Evolutionary conservation across 2,888 invertebrate species (phyloP).

Genomic region (Syritta pipiens): DNA sequence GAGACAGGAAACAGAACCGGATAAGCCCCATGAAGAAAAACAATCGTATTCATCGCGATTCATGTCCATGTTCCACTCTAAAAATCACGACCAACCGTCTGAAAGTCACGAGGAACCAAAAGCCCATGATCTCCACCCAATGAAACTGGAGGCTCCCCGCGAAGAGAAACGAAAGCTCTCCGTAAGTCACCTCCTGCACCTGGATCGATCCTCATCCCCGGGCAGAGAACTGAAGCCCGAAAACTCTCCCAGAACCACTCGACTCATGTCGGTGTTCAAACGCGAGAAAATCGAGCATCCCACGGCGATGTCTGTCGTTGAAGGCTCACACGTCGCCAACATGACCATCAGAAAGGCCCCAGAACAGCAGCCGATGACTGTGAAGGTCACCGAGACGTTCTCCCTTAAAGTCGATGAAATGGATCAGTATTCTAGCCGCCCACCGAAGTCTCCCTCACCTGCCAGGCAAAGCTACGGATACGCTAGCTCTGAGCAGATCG

Average conservation of each 20-base stretch:
- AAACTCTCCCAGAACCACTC: constrained; percentile 64
- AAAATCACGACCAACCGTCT: constrained; percentile 51
- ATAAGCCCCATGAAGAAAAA: constrained; percentile 70
- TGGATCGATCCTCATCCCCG: constrained; percentile 70
- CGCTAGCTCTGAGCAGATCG: constrained; percentile 44
- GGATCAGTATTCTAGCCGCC: constrained; percentile 76
- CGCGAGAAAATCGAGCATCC: constrained; percentile 34
- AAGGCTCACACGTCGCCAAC: constrained; percentile 72
- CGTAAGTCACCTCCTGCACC: constrained; percentile 20
- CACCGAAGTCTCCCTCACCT: constrained; percentile 70
- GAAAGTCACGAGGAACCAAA: background rate
- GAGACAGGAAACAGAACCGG: background rate
- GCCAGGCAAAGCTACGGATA: constrained; percentile 63
- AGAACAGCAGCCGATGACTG: constrained; percentile 74
- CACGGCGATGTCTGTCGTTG: constrained; percentile 72
- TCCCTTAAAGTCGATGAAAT: constrained; percentile 78
- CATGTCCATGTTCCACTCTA: constrained; percentile 75
- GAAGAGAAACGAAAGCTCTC: constrained; percentile 28
- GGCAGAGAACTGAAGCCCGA: constrained; percentile 65
- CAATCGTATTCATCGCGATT: constrained; percentile 75
- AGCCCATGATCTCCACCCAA: no score
- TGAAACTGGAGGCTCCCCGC: background rate
- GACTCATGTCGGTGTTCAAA: constrained; percentile 45
- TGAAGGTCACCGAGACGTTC: constrained; percentile 77
- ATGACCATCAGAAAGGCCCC: constrained; percentile 71